Evolutionary conservation across 2,888 invertebrate genomes (phyloP).

Genomic region (Ophion ellenae): DNA sequence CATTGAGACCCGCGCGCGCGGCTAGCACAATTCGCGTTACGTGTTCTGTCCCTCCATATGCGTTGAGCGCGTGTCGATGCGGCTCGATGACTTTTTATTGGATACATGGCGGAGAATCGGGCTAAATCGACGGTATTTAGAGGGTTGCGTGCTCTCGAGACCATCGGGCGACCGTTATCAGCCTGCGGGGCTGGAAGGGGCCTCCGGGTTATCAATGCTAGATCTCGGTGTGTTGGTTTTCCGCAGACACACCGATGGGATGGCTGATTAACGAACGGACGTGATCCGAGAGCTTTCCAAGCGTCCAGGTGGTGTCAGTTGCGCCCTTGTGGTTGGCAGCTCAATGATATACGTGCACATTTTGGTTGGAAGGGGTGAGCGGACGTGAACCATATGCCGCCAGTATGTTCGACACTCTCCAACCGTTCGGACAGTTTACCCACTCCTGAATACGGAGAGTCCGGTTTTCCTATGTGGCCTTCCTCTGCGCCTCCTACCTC

Average conservation of each 20-base stretch:
- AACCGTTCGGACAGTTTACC: slow-evolving; percentile 75
- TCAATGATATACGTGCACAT: slow-evolving; percentile 1
- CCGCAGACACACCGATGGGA: neutral
- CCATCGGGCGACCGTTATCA: slow-evolving; percentile 74
- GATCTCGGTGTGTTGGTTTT: slow-evolving; percentile 36
- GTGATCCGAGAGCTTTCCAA: neutral
- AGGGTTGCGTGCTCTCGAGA: slow-evolving; percentile 70
- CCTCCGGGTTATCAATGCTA: slow-evolving; percentile 38
- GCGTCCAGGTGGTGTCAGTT: neutral
- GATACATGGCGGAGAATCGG: slow-evolving; percentile 42
- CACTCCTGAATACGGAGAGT: slow-evolving; percentile 61
- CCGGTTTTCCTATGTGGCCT: slow-evolving; percentile 49
- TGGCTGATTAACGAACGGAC: neutral
- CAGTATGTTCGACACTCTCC: slow-evolving; percentile 80
- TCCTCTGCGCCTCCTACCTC: slow-evolving; percentile 63
- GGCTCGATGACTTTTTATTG: slow-evolving; percentile 67
- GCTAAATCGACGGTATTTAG: slow-evolving; percentile 72
- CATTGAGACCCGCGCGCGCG: slow-evolving; percentile 1
- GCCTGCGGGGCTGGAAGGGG: slow-evolving; percentile 66
- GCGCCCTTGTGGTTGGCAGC: slow-evolving; percentile 8
- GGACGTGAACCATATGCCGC: slow-evolving; percentile 77
- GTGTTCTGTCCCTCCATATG: slow-evolving; percentile 10
- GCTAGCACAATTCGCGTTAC: neutral
- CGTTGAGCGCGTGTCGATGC: slow-evolving; percentile 40
- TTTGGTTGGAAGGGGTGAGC: slow-evolving; percentile 62